Percentiles rank a stretch among this genome's conserved stretches.
These are phyloP conservation scores for Mechanitis mazaeus DNA, from an alignment of 2,888 invertebrate genomes.

Conservation along the genomic window DNA sequence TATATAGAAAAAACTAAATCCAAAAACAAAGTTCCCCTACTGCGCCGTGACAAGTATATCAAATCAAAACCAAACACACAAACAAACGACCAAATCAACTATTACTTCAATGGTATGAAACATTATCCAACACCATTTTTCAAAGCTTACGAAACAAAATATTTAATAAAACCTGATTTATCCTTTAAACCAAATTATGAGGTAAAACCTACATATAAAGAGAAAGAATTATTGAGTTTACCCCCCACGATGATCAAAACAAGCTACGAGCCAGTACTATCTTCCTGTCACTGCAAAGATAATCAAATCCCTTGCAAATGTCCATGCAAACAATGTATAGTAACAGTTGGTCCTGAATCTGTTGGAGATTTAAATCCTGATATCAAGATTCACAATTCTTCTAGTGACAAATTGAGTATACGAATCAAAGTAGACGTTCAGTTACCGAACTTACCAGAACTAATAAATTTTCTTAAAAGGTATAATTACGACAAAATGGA, in stretches of 20 bases:
- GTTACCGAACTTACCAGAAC: slow-evolving; percentile 49
- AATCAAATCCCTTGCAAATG: slow-evolving; percentile 51
- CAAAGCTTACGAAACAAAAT: slow-evolving; percentile 42
- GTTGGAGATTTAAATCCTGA: slow-evolving; percentile 8
- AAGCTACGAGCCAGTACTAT: slow-evolving; percentile 36
- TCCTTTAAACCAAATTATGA: slow-evolving; percentile 4
- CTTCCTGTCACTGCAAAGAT: slow-evolving; percentile 52
- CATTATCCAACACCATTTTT: slow-evolving; percentile 21
- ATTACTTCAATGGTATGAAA: slow-evolving; percentile 19
- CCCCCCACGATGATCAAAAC: slow-evolving; percentile 27
- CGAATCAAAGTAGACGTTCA: slow-evolving; percentile 62
- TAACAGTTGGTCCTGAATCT: slow-evolving; percentile 32
- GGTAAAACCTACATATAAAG: slow-evolving; percentile 7
- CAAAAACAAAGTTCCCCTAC: slow-evolving; percentile 61
- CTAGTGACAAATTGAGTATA: slow-evolving; percentile 51
- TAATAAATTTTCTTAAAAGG: slow-evolving; percentile 34
- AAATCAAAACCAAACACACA: slow-evolving; percentile 41
- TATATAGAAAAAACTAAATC: slow-evolving; percentile 52
- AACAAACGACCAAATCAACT: slow-evolving; percentile 35
- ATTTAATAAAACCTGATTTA: slow-evolving; percentile 34
- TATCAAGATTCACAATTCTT: slow-evolving; percentile 22
- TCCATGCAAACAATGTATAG: slow-evolving; percentile 53
- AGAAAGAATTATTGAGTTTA: neutral
- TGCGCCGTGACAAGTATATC: slow-evolving; percentile 49
- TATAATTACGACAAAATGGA: slow-evolving; percentile 32